phyloP scores from a whole-genome alignment of 2,797 vertebrate genomes.

The Cryptoprocta ferox region DNA sequence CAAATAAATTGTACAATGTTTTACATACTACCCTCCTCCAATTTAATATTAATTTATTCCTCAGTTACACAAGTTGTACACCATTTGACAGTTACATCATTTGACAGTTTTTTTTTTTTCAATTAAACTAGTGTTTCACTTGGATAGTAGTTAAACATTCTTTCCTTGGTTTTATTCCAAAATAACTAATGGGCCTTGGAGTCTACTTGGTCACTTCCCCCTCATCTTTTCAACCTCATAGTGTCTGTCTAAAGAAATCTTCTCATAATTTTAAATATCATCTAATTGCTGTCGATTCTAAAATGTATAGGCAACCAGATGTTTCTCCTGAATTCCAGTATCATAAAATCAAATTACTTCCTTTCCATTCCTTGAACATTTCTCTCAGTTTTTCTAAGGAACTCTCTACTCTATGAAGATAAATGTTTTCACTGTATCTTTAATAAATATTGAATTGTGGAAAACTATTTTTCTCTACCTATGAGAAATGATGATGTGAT shows the following conservation, averaged over 20 bases:
- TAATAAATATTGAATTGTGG: background rate
- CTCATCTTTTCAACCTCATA: background rate
- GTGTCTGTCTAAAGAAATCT: background rate
- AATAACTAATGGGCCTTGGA: background rate
- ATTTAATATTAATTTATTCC: background rate
- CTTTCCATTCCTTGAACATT: background rate
- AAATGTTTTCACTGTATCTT: background rate
- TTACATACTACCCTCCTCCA: background rate
- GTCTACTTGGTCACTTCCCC: background rate
- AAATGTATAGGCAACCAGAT: background rate
- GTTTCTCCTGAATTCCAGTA: background rate
- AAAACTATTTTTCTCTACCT: background rate
- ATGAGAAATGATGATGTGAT: background rate
- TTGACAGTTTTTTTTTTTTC: background rate
- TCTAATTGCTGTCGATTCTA: background rate
- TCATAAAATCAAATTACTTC: background rate
- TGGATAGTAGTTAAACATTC: fast-evolving
- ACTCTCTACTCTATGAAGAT: background rate
- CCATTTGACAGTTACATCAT: background rate
- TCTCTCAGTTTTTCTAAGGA: background rate
- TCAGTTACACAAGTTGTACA: background rate
- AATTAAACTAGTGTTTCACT: background rate
- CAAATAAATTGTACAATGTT: background rate
- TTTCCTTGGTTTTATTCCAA: background rate
- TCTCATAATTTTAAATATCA: background rate